Base-by-base conservation (phyloP, 1,140 invertebrate genomes). In the Mactra quadrangularis region DNA sequence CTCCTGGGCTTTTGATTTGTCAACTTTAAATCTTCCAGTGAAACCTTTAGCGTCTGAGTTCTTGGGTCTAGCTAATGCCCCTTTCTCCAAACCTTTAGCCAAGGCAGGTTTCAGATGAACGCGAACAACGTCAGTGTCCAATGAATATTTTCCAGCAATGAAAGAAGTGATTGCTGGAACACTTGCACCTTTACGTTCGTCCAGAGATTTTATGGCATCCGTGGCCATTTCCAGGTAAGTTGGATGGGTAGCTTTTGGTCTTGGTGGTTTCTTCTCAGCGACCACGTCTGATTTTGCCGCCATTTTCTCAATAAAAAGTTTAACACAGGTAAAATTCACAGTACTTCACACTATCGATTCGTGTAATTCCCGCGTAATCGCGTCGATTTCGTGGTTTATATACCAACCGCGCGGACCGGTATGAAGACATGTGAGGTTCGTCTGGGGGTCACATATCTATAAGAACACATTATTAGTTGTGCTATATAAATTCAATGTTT, bases 21-120 rank as follows among this genome's bases (percentile, higher is more conserved):
- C 35, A 3, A 82, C 27, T 35, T 66, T 72, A 33, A 82, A 82
- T 6, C 79, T 38, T 15, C 79, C 79, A 13, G 70, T 75, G 33
- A 64, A 82, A 2, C 79, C 79, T 52, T 82, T 82, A 3, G 79
- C 68, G 55, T 82, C 79, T 17, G 79, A 82, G 47, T 64, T 47
- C 35, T 82, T 82, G 9, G 79, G 79, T 35, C 79, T 57, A 11
- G 62, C 59, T 17, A 82, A 55, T 7, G 38, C n/a, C n/a, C 79
- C 79, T 17, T 55, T 52, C 17, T 72, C 70, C 17, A 82, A 31
- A 13, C 79, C 79, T 38, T 57, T 82, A 1, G 79, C 79, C 13
- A 82, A 33, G 27, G 79, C 79, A 45, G 79, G 79, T 45, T 82
- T 82, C 55, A 82, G 22, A 29, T 74, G 68, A 9, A n/a, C 45